Base-by-base conservation (phyloP, 2,797 vertebrate genomes). In the Tarsius wallacei region DNA sequence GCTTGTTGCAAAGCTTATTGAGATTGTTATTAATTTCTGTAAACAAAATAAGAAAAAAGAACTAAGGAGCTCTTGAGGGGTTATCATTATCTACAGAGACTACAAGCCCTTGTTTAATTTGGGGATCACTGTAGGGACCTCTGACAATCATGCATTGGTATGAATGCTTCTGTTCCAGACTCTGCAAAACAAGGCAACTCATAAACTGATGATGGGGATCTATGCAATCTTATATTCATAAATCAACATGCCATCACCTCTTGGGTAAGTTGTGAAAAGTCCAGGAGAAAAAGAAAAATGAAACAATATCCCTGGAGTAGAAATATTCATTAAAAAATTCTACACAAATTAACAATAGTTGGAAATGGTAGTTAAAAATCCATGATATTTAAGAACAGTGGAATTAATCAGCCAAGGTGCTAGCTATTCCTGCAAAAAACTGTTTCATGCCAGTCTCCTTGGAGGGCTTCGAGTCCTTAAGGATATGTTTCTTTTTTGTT, bases 11-110 rank as follows among this genome's bases (percentile, higher is more conserved):
- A 74, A 87, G 57, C 10, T 49, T 78, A 47, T 8, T 71, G 42
- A 61, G 49, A 2, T n/a, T 70, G n/a, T 8, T 61, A 33, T 16
- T 51, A 33, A 57, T 59, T 87, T 97, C 57, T 78, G 9, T 28
- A 47, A 93, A 64, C 59, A 9, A 73, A n/a, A 70, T 31, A 47
- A 57, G 3, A n/a, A 53, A 7, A 49, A 42, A 63, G 19, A 55
- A 57, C 4, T 17, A 64, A 36, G 19, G 1, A 0, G 0, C 64
- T 87, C n/a, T 76, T 78, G 26, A 80, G 19, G 36, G 3, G 14
- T 8, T 74, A 16, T 9, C 17, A 24, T 78, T 63, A 42, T 64
- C 19, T 36, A 28, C 24, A 5, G 42, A 42, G 5, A 19, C 17
- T n/a, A 31, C 15, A 68, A 33, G 24, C 31, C 1, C 26, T 78